Percentiles rank a stretch among this genome's conserved stretches.
Conservation (phyloP, 2,113 vertebrate genomes). For the Illadopsis cleaveri region DNA sequence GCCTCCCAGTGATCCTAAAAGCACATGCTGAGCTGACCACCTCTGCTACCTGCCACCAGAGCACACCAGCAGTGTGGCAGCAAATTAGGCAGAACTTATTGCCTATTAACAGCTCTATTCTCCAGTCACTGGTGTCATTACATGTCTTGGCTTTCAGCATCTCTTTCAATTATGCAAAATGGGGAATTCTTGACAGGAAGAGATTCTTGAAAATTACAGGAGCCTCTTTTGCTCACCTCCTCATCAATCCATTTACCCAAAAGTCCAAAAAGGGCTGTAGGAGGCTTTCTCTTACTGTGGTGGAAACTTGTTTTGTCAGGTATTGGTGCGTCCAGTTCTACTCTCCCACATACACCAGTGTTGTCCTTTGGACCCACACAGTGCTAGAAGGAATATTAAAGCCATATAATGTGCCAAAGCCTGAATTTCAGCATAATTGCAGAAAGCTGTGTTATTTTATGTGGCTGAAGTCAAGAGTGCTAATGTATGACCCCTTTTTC, state of each 20-base stretch:
- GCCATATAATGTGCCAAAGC: not conserved
- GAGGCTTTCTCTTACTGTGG: not conserved
- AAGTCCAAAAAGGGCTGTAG: rapidly evolving
- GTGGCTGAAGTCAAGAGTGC: not conserved
- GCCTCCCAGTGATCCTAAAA: not conserved
- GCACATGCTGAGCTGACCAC: not conserved
- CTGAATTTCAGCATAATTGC: not conserved
- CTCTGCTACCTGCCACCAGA: not conserved
- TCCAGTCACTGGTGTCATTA: not conserved
- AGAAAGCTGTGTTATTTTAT: not conserved
- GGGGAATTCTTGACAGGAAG: not conserved
- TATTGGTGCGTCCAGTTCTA: not conserved
- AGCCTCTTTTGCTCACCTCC: not conserved
- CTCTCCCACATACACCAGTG: not conserved
- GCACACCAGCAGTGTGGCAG: not conserved
- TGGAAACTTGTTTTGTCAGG: not conserved
- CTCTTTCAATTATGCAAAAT: not conserved
- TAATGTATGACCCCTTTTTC: not conserved
- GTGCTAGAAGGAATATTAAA: not conserved
- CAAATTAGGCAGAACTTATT: not conserved
- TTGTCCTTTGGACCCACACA: not conserved
- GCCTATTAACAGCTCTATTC: not conserved
- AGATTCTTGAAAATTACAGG: not conserved
- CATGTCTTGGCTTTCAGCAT: not conserved
- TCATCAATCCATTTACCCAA: not conserved